These are phyloP conservation scores for Zaprionus obscuricornis DNA, from an alignment of 2,888 invertebrate genomes.

Conservation along the genomic window DNA sequence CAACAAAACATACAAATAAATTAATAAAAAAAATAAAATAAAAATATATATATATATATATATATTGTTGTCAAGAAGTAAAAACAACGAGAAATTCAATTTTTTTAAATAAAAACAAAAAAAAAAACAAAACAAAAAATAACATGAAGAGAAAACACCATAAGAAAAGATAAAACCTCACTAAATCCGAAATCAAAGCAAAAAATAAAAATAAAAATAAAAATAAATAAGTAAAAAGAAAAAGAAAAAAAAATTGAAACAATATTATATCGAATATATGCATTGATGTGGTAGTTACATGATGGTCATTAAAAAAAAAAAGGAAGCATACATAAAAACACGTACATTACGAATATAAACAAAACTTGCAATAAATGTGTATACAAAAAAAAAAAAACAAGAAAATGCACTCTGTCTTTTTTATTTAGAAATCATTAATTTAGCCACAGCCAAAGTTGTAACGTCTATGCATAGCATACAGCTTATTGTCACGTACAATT, in stretches of 20 bases:
- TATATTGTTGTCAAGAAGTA: conserved; percentile 22
- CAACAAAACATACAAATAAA: conserved; percentile 15
- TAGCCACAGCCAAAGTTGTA: conserved; percentile 15
- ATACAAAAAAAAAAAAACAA: conserved; percentile 71
- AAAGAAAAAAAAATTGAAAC: conserved; percentile 39
- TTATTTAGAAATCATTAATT: background rate
- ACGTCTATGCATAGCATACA: background rate
- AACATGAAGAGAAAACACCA: background rate
- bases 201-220: conserved; percentile 15
- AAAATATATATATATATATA: conserved; percentile 28
- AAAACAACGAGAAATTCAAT: conserved; percentile 32
- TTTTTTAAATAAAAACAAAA: conserved; percentile 15
- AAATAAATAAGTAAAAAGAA: conserved; percentile 20
- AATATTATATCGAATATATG: conserved; percentile 50
- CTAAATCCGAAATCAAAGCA: conserved; percentile 18
- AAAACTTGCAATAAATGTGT: conserved; percentile 83
- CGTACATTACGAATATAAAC: conserved; percentile 67
- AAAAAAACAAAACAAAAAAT: conserved; percentile 19
- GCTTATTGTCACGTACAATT: background rate
- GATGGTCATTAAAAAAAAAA: conserved; percentile 22
- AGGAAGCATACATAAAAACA: conserved; percentile 53
- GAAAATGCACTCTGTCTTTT: background rate
- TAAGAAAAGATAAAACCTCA: background rate
- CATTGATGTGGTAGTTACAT: conserved; percentile 82
- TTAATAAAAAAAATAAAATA: conserved; percentile 9